A percentile compares a stretch with the other conserved stretches of the same genome.
These are phyloP conservation scores for Cyprinodon diabolis DNA, from an alignment of 2,797 vertebrate species.

Conservation along the genomic window DNA sequence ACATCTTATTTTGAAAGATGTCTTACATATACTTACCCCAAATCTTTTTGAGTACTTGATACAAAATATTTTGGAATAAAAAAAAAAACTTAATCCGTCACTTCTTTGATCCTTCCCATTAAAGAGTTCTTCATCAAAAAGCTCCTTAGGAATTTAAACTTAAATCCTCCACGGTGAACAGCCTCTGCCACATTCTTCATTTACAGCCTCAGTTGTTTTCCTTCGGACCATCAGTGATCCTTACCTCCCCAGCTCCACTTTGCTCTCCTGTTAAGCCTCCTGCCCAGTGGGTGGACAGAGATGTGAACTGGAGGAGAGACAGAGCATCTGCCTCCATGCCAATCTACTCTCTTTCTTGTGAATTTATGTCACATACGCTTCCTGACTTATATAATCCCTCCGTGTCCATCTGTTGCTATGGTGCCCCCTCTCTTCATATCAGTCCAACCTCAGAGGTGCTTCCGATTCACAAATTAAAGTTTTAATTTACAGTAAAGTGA, in stretches of 20 bases:
- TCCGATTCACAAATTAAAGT: slow-evolving; percentile 3
- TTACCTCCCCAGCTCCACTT: slow-evolving; percentile 53
- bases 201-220: slow-evolving; percentile 21
- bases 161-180: slow-evolving; percentile 44
- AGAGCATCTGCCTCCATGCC: slow-evolving; percentile 49
- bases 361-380: slow-evolving; percentile 76
- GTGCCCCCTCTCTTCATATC: slow-evolving; percentile 56
- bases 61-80: background rate
- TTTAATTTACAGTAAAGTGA: background rate
- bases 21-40: slow-evolving; percentile 35
- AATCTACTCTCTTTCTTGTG: slow-evolving; percentile 68
- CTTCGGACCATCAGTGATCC: slow-evolving; percentile 51
- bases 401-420: slow-evolving; percentile 75
- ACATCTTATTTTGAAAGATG: background rate
- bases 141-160: slow-evolving; percentile 36
- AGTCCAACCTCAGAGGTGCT: slow-evolving; percentile 24
- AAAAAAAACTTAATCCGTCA: slow-evolving; percentile 7
- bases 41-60: slow-evolving; percentile 15
- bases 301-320: slow-evolving; percentile 33
- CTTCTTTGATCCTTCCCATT: slow-evolving; percentile 6
- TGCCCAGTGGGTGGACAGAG: slow-evolving; percentile 24
- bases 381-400: slow-evolving; percentile 79
- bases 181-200: slow-evolving; percentile 24
- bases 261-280: slow-evolving; percentile 66
- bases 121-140: slow-evolving; percentile 42